Evolutionary conservation across 2,888 invertebrate species (phyloP), one percentile per base, ranked within the genome.

Genomic region (Mythimna lalbum): DNA sequence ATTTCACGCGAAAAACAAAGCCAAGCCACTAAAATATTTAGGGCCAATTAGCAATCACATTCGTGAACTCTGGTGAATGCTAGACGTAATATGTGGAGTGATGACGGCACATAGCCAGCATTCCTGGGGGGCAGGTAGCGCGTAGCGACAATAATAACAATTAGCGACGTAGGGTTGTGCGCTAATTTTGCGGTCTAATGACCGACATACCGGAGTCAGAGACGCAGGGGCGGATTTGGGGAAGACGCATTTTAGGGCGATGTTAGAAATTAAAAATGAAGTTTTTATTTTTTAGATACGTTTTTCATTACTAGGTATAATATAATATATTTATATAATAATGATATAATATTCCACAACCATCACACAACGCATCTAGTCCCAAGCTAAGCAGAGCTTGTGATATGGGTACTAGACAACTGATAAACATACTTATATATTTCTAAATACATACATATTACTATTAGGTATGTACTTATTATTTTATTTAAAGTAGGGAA

Each of bases 181-280:
- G 91, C 90, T 90, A 91, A 91, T 91, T 88, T 83, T 87, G 88
- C 69, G 88, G 89, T 88, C 85, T 89, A 86, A 90, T 88, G 86
- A 81, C 85, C 83, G 83, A 87, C 90, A 90, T 90, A 86, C 90
- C 90, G 76, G 69, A 76, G 83, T 82, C 76, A 79, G 75, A 60
- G 39, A 3, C 2, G 36, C 62, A 63, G 85, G 82, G 78, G 47
- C 71, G 86, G 66, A 81, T 65, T 86, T 72, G 31, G 68, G 57
- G 0, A 5, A 39, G 0, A 4, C 1, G 14, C 33, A n/a, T 52
- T 59, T 63, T 27, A 12, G 4, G 17, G 17, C 39, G 9, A 27
- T 23, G 2, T 70, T 49, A 12, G 12, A 50, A 31, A 55, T 14
- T 23, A 23, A 50, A 4, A 3, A 6, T 50, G 0, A 21, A 9